phyloP scores from a whole-genome alignment of 1,140 invertebrate species.

The Rhynchophorus ferrugineus region DNA sequence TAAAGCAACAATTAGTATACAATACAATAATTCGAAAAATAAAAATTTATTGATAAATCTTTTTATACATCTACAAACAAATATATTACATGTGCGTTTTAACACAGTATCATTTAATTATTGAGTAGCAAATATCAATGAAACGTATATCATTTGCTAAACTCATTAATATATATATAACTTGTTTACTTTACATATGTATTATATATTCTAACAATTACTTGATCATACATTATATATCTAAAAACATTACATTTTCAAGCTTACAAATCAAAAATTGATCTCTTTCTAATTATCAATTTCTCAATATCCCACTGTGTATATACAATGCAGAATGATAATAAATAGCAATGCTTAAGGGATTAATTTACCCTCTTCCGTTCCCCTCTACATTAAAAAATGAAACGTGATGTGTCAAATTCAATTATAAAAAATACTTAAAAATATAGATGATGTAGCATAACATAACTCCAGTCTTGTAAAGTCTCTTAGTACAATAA shows the following conservation, averaged over 20 bases:
- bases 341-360: conserved; percentile 12
- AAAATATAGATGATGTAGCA: conserved; percentile 19
- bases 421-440: conserved; percentile 1
- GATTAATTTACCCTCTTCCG: neutral
- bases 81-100: conserved; percentile 9
- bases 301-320: neutral
- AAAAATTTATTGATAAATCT: conserved; percentile 1
- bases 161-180: neutral
- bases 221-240: neutral
- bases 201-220: neutral
- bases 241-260: neutral
- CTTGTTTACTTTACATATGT: neutral
- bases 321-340: conserved; percentile 15
- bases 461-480: conserved; percentile 19
- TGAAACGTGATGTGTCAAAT: too few relatives aligned
- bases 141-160: neutral
- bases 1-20: conserved; percentile 12
- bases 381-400: too few relatives aligned
- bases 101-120: neutral
- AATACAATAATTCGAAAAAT: conserved; percentile 9
- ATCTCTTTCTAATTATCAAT: neutral
- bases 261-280: neutral
- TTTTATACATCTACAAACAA: conserved; percentile 16
- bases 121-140: neutral
- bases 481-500: conserved; percentile 1